Percentiles rank a stretch among this genome's conserved stretches.
These are phyloP conservation scores for Drosophila albomicans DNA, from an alignment of 1,140 invertebrate species.

Conservation along the genomic window DNA sequence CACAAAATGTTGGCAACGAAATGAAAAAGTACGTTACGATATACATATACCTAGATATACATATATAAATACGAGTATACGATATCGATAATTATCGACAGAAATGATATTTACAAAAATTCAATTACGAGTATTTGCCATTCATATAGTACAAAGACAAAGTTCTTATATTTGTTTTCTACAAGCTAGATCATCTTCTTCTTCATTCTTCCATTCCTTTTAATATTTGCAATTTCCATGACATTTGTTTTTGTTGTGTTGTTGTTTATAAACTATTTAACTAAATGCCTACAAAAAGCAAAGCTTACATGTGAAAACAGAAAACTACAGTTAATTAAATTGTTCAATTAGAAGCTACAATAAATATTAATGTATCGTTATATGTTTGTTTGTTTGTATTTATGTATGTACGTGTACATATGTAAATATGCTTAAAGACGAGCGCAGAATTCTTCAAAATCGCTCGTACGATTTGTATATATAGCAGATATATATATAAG, in stretches of 20 bases:
- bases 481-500: constrained; percentile 38
- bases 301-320: constrained; percentile 73
- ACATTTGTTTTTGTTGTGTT: constrained; percentile 20
- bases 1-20: constrained; percentile 77
- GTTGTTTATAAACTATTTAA: constrained; percentile 62
- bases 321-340: constrained; percentile 59
- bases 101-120: constrained; percentile 70
- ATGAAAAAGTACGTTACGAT: constrained; percentile 33
- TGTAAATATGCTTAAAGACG: constrained; percentile 32
- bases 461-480: constrained; percentile 14
- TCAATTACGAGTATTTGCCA: constrained; percentile 53
- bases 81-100: constrained; percentile 27
- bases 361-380: constrained; percentile 73
- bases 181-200: constrained; percentile 54
- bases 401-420: constrained; percentile 23
- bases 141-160: constrained; percentile 45
- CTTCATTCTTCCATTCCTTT: constrained; percentile 7
- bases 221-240: constrained; percentile 5
- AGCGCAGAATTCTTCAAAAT: not conserved
- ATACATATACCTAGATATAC: not conserved
- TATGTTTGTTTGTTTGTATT: constrained; percentile 47
- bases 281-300: constrained; percentile 80
- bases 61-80: constrained; percentile 27
- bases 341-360: constrained; percentile 69
- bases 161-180: constrained; percentile 31